Evolutionary conservation across 2,113 vertebrate species (phyloP).

Genomic region (Mungos mungo): DNA sequence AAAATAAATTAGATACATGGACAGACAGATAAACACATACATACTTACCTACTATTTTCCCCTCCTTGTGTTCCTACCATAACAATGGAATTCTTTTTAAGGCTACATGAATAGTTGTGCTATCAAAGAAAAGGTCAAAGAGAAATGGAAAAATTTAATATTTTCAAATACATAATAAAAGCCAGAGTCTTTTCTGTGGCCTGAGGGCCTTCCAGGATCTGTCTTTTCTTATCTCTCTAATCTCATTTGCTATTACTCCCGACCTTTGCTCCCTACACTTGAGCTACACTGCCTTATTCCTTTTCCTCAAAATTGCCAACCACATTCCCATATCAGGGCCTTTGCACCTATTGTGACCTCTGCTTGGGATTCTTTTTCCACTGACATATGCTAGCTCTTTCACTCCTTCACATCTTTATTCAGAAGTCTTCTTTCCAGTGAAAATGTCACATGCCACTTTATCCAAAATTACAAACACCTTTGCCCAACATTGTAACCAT

Average conservation of each 20-base stretch:
- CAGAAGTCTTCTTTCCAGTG: background rate
- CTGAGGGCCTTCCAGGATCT: background rate
- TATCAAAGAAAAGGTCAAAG: constrained; percentile 13
- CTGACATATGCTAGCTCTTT: background rate
- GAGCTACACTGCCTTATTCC: background rate
- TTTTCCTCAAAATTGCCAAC: background rate
- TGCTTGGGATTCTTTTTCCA: background rate
- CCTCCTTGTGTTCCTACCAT: background rate
- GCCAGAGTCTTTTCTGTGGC: background rate
- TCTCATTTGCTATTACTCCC: background rate
- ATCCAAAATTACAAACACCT: background rate
- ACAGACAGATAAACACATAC: background rate
- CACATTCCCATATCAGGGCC: background rate
- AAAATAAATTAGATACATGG: background rate
- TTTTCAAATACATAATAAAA: background rate
- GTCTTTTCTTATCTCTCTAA: background rate
- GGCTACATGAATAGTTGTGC: background rate
- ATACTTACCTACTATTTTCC: background rate
- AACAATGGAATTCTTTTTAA: background rate
- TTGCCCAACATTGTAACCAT: background rate
- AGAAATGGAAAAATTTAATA: background rate
- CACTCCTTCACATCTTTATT: background rate
- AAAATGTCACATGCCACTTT: background rate
- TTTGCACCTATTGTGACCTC: background rate
- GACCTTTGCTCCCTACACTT: background rate